phyloP scores from a whole-genome alignment of 2,888 invertebrate species.

The Lithophane semibrunnea region DNA sequence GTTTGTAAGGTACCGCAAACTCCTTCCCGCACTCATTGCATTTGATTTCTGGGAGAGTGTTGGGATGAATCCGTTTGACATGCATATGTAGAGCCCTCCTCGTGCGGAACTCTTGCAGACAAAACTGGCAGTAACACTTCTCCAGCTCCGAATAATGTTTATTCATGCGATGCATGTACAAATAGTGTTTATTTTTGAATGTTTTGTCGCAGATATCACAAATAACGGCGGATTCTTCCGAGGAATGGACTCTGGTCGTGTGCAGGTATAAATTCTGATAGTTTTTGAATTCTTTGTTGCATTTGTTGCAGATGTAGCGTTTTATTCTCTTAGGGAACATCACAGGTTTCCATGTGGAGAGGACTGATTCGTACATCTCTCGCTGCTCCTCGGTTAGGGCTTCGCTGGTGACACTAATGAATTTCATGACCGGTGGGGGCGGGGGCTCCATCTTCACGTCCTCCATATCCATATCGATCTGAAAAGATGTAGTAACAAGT shows the following conservation, averaged over 20 bases:
- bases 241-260: slow-evolving; percentile 85
- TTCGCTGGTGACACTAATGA: slow-evolving; percentile 83
- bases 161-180: slow-evolving; percentile 89
- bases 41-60: slow-evolving; percentile 84
- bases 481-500: not conserved
- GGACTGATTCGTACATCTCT: slow-evolving; percentile 86
- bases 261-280: slow-evolving; percentile 86
- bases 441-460: slow-evolving; percentile 8
- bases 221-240: slow-evolving; percentile 84
- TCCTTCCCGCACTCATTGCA: slow-evolving; percentile 84
- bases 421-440: slow-evolving; percentile 76
- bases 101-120: slow-evolving; percentile 85
- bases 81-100: slow-evolving; percentile 85
- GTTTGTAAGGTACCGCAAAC: slow-evolving; percentile 84
- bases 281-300: slow-evolving; percentile 87
- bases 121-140: slow-evolving; percentile 86
- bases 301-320: slow-evolving; percentile 84
- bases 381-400: slow-evolving; percentile 83
- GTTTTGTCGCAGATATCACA: slow-evolving; percentile 86
- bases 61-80: slow-evolving; percentile 83
- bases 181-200: slow-evolving; percentile 87
- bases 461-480: slow-evolving; percentile 16
- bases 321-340: slow-evolving; percentile 81
- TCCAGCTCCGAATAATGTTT: slow-evolving; percentile 87
- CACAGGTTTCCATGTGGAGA: slow-evolving; percentile 85